Percentiles rank a stretch among this genome's conserved stretches.
Conservation (phyloP, 2,113 vertebrate genomes). For the Himantopus leucocephalus region DNA sequence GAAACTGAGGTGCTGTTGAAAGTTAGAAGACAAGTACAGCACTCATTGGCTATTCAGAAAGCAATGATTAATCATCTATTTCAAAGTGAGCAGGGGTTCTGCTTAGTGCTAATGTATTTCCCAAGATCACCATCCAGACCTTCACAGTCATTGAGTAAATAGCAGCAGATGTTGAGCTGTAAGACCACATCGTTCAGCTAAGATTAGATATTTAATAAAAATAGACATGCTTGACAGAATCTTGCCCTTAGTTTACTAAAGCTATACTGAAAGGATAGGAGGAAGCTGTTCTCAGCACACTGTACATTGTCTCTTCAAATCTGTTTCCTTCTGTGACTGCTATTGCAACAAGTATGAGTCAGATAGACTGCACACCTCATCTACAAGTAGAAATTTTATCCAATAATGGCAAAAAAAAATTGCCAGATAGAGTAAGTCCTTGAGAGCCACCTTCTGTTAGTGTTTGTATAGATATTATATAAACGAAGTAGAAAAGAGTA, state of each 20-base stretch:
- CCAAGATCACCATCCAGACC: slow-evolving; percentile 30
- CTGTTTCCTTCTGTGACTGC: neutral
- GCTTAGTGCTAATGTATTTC: neutral
- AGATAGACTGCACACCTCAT: neutral
- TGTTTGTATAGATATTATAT: neutral
- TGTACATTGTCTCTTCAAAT: neutral
- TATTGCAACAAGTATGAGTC: neutral
- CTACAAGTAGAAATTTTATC: neutral
- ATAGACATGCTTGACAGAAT: neutral
- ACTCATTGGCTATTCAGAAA: neutral
- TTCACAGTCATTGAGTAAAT: slow-evolving; percentile 24
- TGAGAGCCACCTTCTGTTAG: neutral
- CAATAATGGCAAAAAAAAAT: neutral
- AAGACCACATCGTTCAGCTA: neutral
- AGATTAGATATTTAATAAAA: slow-evolving; percentile 47
- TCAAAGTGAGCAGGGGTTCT: neutral
- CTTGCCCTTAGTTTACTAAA: neutral
- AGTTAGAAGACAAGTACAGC: neutral
- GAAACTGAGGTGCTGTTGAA: neutral
- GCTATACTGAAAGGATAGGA: neutral
- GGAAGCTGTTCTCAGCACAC: neutral
- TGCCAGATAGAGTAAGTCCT: neutral
- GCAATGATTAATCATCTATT: neutral
- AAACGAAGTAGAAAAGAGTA: neutral
- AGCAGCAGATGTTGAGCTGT: slow-evolving; percentile 20